Base-by-base conservation (phyloP, 2,888 invertebrate species). In the Synergus umbraculus region DNA sequence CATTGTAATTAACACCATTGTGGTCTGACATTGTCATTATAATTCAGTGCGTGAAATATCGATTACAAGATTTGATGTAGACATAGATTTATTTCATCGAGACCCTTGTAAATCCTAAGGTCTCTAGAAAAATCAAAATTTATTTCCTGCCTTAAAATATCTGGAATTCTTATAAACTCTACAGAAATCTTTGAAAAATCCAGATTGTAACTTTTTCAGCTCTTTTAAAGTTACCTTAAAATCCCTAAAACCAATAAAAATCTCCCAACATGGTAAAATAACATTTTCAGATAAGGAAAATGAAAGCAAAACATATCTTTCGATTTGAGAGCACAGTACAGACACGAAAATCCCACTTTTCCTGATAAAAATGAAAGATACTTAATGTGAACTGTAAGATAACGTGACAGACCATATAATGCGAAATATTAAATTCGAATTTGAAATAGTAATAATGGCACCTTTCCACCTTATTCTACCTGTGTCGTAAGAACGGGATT, bases 401-500 rank as follows among this genome's bases (percentile, higher is more conserved):
- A 49, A 54, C n/a, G 54, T 73, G 37, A 54, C 37, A 10, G 54
- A 37, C 54, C 37, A 37, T 37, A 54, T 37, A 37, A 60, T 29
- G 2, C 8, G 22, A 4, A 0, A 22, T 60, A 54, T 22, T 22
- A 60, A 60, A 22, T 9, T 22, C 3, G 22, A 73, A 73, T 73
- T 37, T 37, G 10, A 73, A 73, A 73, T 73, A 29, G 41, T 37
- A 22, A 37, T 73, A 54, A 73, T 73, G 15, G 37, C 37, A 73
- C 49, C 54, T 46, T 67, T 66, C 18, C 43, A 66, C 66, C 18
- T 67, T 22, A 22, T 22, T 49, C 49, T 37, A 69, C 22, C n/a
- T 37, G 37, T 73, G 73, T 73, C 73, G 54, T 73, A 54, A 73
- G 41, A 54, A 73, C 29, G 29, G 49, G 49, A 37, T 49, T 49